Conservation (phyloP, 2,113 vertebrate species). For the Mastomys natalensis region DNA sequence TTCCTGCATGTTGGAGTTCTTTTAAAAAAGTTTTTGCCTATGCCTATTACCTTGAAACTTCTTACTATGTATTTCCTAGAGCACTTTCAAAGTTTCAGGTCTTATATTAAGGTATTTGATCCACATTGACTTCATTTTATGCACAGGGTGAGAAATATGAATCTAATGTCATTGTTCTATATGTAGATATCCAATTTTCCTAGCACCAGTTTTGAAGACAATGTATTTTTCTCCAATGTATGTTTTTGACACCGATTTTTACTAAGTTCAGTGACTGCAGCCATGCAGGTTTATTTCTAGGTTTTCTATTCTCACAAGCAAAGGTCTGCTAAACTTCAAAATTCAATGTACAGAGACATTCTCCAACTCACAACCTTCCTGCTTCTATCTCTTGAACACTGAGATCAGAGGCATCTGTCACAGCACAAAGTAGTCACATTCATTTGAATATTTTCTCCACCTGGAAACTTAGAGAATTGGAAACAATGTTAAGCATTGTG, state of each 20-base stretch:
- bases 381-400: not conserved
- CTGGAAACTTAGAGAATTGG: not conserved
- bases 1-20: not conserved
- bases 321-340: not conserved
- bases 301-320: not conserved
- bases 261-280: not conserved
- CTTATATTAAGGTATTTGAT: not conserved
- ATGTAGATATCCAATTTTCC: not conserved
- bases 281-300: not conserved
- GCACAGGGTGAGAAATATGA: not conserved
- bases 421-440: not conserved
- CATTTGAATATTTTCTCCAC: slow-evolving; percentile 5
- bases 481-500: not conserved
- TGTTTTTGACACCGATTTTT: not conserved
- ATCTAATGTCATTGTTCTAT: not conserved
- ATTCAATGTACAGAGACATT: not conserved
- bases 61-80: not conserved
- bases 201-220: not conserved
- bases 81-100: not conserved
- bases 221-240: not conserved
- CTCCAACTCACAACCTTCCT: not conserved
- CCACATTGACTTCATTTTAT: not conserved
- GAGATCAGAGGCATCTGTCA: not conserved
- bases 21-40: not conserved
- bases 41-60: not conserved